A percentile compares a stretch with the other conserved stretches of the same genome.
Conservation (phyloP, 1,140 invertebrate genomes). For the Meloidogyne hapla region DNA sequence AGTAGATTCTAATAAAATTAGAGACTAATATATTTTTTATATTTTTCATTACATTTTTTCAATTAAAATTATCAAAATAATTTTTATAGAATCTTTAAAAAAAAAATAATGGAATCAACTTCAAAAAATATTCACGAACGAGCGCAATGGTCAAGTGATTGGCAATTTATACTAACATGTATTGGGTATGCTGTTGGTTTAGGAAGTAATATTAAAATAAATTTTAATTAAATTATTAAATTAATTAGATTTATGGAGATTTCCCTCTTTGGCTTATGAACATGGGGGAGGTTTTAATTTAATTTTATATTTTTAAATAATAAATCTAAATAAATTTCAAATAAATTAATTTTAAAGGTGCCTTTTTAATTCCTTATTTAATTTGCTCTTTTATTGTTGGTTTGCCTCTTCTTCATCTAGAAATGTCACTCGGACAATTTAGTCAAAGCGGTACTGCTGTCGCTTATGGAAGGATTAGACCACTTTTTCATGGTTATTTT, state of each 20-base stretch:
- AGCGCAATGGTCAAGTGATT: slow-evolving; percentile 33
- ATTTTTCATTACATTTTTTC: too few relatives aligned
- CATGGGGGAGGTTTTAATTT: slow-evolving; percentile 41
- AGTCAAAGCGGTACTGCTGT: slow-evolving; percentile 88
- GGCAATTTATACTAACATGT: slow-evolving; percentile 40
- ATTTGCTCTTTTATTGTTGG: slow-evolving; percentile 83
- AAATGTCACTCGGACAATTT: slow-evolving; percentile 92
- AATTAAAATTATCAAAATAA: too few relatives aligned
- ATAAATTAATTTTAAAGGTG: slow-evolving; percentile 22
- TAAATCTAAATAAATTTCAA: background rate
- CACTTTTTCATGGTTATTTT: slow-evolving; percentile 43
- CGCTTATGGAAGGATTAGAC: slow-evolving; percentile 85
- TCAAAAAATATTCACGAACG: slow-evolving; percentile 23
- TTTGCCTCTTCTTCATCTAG: slow-evolving; percentile 96
- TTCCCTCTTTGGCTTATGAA: slow-evolving; percentile 44
- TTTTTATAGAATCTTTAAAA: too few relatives aligned
- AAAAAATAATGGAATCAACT: background rate
- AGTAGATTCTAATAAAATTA: too few relatives aligned
- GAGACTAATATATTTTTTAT: too few relatives aligned
- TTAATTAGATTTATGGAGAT: slow-evolving; percentile 38
- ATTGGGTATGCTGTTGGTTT: slow-evolving; percentile 40
- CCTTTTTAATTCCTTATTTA: slow-evolving; percentile 76
- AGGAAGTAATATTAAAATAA: slow-evolving; percentile 25
- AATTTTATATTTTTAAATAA: background rate
- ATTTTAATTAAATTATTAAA: background rate